Conservation (phyloP, 2,113 vertebrate species). For the Larimichthys polyactis region DNA sequence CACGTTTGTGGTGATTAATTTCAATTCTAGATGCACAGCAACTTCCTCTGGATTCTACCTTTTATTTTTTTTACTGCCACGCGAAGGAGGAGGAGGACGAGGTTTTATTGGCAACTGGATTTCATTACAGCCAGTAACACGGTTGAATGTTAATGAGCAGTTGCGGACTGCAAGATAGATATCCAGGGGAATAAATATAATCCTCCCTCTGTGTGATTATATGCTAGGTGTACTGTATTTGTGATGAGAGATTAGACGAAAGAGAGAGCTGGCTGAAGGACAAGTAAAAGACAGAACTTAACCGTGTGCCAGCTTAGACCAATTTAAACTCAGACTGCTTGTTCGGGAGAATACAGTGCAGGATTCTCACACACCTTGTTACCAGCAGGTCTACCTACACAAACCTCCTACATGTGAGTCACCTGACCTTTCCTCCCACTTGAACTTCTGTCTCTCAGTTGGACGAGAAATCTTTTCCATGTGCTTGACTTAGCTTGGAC, state of each 20-base stretch:
- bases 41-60: constrained; percentile 30
- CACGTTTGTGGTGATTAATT: constrained; percentile 39
- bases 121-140: constrained; percentile 49
- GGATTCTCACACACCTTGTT: background rate
- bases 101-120: constrained; percentile 35
- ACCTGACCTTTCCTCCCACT: background rate
- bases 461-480: background rate
- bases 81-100: background rate
- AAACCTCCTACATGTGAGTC: background rate
- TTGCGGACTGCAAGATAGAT: constrained; percentile 33
- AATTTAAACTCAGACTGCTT: background rate
- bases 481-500: background rate
- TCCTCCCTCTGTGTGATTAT: constrained; percentile 29
- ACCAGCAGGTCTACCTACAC: background rate
- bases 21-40: constrained; percentile 28
- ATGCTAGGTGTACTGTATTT: constrained; percentile 14
- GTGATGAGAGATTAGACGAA: constrained; percentile 27
- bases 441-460: background rate
- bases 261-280: constrained; percentile 5
- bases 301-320: background rate
- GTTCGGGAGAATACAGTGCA: background rate
- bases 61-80: background rate
- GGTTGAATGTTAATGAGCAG: constrained; percentile 51
- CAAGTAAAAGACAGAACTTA: constrained; percentile 21
- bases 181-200: constrained; percentile 32